These are phyloP conservation scores for Oryzias sinensis DNA, from an alignment of 2,797 vertebrate species.

Conservation along the genomic window DNA sequence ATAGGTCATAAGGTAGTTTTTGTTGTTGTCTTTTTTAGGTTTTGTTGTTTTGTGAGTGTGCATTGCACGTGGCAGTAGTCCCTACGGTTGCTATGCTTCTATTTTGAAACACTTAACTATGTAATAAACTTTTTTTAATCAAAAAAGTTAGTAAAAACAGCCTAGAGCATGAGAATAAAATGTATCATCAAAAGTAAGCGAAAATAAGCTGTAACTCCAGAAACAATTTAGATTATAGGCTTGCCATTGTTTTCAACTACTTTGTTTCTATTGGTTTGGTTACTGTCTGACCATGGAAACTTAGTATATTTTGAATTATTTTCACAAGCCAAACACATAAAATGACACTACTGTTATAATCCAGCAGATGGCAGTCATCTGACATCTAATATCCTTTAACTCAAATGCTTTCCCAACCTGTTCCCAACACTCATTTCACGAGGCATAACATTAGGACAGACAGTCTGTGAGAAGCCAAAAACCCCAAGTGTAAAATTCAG, in stretches of 20 bases:
- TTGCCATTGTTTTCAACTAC: too few species aligned
- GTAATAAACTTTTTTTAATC: too few species aligned
- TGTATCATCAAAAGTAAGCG: too few species aligned
- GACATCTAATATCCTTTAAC: background rate
- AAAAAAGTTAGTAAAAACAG: too few species aligned
- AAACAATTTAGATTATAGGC: too few species aligned
- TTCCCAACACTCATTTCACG: too few species aligned
- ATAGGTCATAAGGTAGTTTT: too few species aligned
- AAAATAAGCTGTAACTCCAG: too few species aligned
- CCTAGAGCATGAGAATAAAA: too few species aligned
- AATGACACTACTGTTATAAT: constrained; percentile 13
- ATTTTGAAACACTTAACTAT: background rate
- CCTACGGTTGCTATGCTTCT: background rate
- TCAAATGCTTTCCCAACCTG: background rate
- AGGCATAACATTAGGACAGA: background rate
- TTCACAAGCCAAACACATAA: background rate
- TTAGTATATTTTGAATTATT: background rate
- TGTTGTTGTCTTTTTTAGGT: too few species aligned
- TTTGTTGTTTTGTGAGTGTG: too few species aligned
- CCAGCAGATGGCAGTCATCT: constrained; percentile 55
- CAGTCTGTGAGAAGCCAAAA: background rate
- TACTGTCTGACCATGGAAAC: background rate
- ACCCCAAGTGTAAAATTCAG: background rate
- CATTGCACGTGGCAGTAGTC: background rate
- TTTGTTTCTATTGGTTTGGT: too few species aligned